A percentile compares a stretch with the other conserved stretches of the same genome.
These are phyloP conservation scores for Noctilio leporinus DNA, from an alignment of 2,113 vertebrate species.

Conservation along the genomic window DNA sequence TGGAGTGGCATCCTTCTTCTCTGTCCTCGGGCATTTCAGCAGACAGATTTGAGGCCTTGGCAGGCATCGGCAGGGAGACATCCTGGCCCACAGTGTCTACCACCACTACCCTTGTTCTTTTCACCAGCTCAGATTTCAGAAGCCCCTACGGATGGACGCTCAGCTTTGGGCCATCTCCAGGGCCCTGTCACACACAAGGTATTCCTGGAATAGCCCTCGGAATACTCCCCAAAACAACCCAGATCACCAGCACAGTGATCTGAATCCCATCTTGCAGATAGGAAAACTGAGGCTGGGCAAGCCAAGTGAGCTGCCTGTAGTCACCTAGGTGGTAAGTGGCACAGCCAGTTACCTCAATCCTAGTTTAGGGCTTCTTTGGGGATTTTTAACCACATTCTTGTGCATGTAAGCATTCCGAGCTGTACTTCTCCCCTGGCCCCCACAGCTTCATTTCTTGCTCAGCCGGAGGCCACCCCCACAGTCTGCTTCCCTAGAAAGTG, in stretches of 20 bases:
- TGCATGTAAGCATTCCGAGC: neutral
- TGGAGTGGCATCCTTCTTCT: neutral
- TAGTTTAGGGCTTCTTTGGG: neutral
- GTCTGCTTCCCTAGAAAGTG: neutral
- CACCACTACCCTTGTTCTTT: neutral
- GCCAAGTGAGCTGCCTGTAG: neutral
- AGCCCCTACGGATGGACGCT: fast-evolving
- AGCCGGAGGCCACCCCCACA: neutral
- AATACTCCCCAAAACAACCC: neutral
- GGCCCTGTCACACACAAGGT: neutral
- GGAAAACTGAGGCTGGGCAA: neutral
- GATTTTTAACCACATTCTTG: neutral
- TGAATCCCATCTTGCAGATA: neutral
- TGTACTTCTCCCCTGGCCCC: neutral
- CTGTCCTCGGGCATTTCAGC: neutral
- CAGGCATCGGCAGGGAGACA: neutral
- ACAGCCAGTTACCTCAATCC: neutral
- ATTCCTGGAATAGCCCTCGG: neutral
- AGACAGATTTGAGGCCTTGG: neutral
- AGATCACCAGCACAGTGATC: neutral
- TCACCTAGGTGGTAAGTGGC: neutral
- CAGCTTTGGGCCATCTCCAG: neutral
- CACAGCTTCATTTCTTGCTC: neutral
- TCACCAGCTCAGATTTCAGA: neutral
- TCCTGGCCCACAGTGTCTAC: neutral